Conservation (phyloP, 2,113 vertebrate genomes). For the Origma solitaria region DNA sequence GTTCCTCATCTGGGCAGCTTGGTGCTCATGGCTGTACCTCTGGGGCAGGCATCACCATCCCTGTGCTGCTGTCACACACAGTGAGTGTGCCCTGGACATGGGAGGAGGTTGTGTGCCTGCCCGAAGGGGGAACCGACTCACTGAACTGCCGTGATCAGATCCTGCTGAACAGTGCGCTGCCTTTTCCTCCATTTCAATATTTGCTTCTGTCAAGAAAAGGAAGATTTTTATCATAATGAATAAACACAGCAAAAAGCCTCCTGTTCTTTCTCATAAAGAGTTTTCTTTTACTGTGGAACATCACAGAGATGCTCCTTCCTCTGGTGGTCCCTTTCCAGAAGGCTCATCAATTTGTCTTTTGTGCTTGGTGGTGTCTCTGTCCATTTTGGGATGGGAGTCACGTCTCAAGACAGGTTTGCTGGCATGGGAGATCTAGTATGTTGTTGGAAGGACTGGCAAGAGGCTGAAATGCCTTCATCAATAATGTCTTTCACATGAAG, state of each 20-base stretch:
- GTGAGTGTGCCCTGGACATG: accelerated
- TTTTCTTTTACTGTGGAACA: conserved; percentile 12
- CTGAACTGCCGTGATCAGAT: neutral
- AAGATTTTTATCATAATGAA: conserved; percentile 19
- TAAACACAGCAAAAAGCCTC: conserved; percentile 11
- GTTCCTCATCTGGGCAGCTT: neutral
- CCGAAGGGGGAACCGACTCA: neutral
- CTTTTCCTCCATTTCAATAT: conserved; percentile 22
- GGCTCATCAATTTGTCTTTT: conserved; percentile 58
- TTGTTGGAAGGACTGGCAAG: conserved; percentile 34
- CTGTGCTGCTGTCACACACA: neutral
- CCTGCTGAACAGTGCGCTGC: neutral
- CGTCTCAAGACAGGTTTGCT: conserved; percentile 47
- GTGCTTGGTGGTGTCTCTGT: conserved; percentile 8
- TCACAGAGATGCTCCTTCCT: conserved; percentile 13
- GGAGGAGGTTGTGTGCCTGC: neutral
- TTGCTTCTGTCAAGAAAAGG: conserved; percentile 10
- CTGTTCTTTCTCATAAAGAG: neutral
- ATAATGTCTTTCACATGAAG: conserved; percentile 50
- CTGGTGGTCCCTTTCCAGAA: conserved; percentile 21
- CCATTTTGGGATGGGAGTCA: conserved; percentile 47
- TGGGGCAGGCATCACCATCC: neutral
- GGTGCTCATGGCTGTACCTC: neutral
- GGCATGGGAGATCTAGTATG: conserved; percentile 30
- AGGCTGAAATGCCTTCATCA: conserved; percentile 45